Evolutionary conservation across 2,113 vertebrate genomes (phyloP).

Genomic region (Burhinus bistriatus): DNA sequence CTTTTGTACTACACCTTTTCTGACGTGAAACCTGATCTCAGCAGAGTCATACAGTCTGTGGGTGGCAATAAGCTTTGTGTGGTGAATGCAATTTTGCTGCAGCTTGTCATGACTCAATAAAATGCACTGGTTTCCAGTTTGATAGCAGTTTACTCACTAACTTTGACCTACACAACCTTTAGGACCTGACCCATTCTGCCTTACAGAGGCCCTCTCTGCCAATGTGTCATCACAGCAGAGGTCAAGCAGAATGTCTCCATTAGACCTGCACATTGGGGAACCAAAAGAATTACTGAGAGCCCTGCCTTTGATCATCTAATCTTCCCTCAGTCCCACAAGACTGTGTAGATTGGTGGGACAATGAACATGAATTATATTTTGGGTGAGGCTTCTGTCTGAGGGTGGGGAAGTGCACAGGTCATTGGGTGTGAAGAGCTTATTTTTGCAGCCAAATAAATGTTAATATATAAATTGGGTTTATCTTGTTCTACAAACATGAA

Average conservation of each 20-base stretch:
- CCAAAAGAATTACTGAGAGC: neutral
- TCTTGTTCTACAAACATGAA: neutral
- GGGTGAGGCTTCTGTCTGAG: neutral
- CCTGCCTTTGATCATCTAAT: neutral
- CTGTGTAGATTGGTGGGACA: neutral
- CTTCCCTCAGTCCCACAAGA: neutral
- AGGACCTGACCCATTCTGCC: neutral
- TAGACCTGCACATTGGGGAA: neutral
- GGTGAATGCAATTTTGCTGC: neutral
- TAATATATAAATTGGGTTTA: neutral
- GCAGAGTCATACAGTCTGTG: neutral
- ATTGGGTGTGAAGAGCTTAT: neutral
- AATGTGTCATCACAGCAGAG: neutral
- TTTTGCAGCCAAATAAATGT: neutral
- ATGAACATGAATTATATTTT: neutral
- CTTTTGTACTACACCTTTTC: neutral
- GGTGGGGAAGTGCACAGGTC: neutral
- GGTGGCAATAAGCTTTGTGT: neutral
- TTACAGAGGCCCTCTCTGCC: neutral
- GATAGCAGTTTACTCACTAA: neutral
- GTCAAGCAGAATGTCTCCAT: neutral
- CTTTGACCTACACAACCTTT: neutral
- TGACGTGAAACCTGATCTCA: neutral
- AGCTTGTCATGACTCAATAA: neutral
- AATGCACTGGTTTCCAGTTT: neutral